phyloP scores from a whole-genome alignment of 2,888 invertebrate species.

The Euclidia mi region DNA sequence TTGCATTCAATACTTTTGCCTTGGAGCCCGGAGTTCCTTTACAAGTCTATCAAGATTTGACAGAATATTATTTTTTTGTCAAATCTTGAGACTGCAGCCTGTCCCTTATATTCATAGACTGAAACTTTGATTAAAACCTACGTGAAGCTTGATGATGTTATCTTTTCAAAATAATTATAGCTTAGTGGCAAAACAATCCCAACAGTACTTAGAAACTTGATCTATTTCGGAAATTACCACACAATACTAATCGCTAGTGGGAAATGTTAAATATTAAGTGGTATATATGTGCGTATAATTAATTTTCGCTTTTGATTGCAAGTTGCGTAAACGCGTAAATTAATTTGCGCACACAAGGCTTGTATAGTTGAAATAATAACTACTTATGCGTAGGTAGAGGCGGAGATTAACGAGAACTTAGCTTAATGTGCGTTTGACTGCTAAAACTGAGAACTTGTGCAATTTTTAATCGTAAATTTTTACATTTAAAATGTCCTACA shows the following conservation, averaged over 20 bases:
- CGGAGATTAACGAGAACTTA: slow-evolving; percentile 47
- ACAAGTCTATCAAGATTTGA: too few relatives aligned
- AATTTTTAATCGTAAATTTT: too few relatives aligned
- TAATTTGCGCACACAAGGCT: slow-evolving; percentile 41
- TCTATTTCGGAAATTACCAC: slow-evolving; percentile 28
- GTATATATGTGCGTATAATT: slow-evolving; percentile 38
- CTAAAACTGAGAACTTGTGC: slow-evolving; percentile 39
- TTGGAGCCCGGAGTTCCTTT: too few relatives aligned
- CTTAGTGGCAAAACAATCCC: too few relatives aligned
- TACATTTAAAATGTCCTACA: too few relatives aligned
- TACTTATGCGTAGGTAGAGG: slow-evolving; percentile 41
- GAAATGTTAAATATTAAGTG: slow-evolving; percentile 30
- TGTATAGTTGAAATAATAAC: slow-evolving; percentile 24
- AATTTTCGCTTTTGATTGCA: slow-evolving; percentile 54
- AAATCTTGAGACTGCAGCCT: too few relatives aligned
- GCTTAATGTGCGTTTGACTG: slow-evolving; percentile 30
- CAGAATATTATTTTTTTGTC: too few relatives aligned
- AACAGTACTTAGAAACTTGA: slow-evolving; percentile 13
- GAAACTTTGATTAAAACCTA: too few relatives aligned
- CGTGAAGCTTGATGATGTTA: too few relatives aligned
- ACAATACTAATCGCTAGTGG: slow-evolving; percentile 43
- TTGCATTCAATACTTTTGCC: too few relatives aligned
- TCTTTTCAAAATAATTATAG: too few relatives aligned
- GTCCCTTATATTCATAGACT: too few relatives aligned
- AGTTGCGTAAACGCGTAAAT: slow-evolving; percentile 47